Evolutionary conservation across 1,140 invertebrate genomes (phyloP).

Genomic region (Anthonomus grandis): DNA sequence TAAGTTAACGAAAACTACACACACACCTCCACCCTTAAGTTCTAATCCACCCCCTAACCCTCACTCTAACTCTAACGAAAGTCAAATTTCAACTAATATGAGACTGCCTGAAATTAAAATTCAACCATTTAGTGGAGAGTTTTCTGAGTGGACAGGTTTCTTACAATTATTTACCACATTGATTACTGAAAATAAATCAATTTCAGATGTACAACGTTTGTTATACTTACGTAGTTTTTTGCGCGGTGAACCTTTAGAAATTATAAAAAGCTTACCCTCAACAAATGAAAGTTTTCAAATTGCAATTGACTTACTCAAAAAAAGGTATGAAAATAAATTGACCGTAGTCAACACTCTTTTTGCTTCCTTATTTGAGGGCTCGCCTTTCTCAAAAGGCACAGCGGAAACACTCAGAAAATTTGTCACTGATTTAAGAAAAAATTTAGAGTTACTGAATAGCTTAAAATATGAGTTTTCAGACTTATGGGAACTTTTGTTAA

Average conservation of each 20-base stretch:
- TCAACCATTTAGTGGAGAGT: not conserved
- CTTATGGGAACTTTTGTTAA: not conserved
- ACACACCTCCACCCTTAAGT: too few relatives aligned
- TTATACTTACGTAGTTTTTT: slow-evolving; percentile 6
- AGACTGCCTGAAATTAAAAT: slow-evolving; percentile 8
- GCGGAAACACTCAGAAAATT: not conserved
- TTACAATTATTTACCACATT: not conserved
- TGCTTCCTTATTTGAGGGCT: not conserved
- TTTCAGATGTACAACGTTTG: slow-evolving; percentile 2
- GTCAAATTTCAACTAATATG: not conserved
- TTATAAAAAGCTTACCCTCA: slow-evolving; percentile 1
- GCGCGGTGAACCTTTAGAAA: not conserved
- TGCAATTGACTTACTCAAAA: not conserved
- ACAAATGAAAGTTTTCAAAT: slow-evolving; percentile 2
- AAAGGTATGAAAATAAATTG: slow-evolving; percentile 8
- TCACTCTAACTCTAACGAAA: not conserved
- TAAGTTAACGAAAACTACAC: not conserved
- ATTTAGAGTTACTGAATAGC: not conserved
- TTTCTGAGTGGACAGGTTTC: not conserved
- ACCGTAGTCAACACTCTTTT: slow-evolving; percentile 4
- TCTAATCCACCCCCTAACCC: too few relatives aligned
- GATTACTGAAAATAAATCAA: not conserved
- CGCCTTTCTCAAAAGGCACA: not conserved
- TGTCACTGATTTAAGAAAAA: not conserved
- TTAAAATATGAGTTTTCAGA: not conserved